Conservation (phyloP, 2,888 invertebrate species). For the Parnassius mnemosyne region DNA sequence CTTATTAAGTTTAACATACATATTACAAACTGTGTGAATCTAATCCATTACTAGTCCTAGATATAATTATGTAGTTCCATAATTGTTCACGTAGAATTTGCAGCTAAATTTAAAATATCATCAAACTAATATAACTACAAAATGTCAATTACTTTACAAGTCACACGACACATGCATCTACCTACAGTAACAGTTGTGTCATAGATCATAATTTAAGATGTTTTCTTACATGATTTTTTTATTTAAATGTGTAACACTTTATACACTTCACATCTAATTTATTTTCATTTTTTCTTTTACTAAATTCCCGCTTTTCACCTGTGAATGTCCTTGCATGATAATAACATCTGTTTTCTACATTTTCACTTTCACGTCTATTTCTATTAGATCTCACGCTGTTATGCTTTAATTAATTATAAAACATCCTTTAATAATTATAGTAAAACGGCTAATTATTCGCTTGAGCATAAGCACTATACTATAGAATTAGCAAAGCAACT, state of each 20-base stretch:
- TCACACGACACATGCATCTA: slow-evolving; percentile 48
- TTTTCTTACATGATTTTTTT: slow-evolving; percentile 59
- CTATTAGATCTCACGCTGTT: slow-evolving; percentile 40
- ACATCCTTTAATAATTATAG: slow-evolving; percentile 37
- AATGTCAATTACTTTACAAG: slow-evolving; percentile 62
- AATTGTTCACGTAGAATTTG: slow-evolving; percentile 66
- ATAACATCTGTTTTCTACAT: slow-evolving; percentile 5
- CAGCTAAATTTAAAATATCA: slow-evolving; percentile 72
- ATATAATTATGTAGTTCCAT: slow-evolving; percentile 41
- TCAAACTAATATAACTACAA: slow-evolving; percentile 65
- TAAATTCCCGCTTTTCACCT: slow-evolving; percentile 10
- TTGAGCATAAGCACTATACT: slow-evolving; percentile 70
- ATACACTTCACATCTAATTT: slow-evolving; percentile 21
- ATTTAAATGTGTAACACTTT: slow-evolving; percentile 27
- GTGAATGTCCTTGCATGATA: slow-evolving; percentile 13
- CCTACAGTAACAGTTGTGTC: slow-evolving; percentile 39
- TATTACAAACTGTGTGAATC: slow-evolving; percentile 53
- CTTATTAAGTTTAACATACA: background rate
- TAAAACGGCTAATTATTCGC: slow-evolving; percentile 53
- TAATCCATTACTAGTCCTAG: slow-evolving; percentile 53
- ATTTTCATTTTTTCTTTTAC: background rate
- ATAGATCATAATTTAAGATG: slow-evolving; percentile 61
- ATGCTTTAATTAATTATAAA: slow-evolving; percentile 55
- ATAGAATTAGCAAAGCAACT: slow-evolving; percentile 59
- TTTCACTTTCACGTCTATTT: slow-evolving; percentile 5